phyloP scores from a whole-genome alignment of 2,113 vertebrate species.

The Naja naja region DNA sequence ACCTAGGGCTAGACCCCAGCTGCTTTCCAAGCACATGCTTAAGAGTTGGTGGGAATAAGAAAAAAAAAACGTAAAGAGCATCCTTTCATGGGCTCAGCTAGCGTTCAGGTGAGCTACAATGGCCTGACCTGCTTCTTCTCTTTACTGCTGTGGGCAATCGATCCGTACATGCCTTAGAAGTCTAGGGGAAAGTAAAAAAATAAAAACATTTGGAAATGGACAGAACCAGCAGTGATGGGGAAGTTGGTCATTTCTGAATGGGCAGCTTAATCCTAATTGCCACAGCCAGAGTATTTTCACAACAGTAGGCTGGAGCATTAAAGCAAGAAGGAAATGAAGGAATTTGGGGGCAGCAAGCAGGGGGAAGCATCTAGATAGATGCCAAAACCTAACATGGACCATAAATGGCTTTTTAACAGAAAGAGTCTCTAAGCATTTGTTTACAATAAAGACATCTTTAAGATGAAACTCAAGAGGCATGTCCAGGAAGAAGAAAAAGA shows the following conservation, averaged over 20 bases:
- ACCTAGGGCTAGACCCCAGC: slow-evolving; percentile 22
- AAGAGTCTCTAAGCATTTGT: not conserved
- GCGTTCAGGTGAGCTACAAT: slow-evolving; percentile 35
- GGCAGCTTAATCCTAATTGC: not conserved
- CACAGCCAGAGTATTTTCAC: not conserved
- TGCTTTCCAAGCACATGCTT: not conserved
- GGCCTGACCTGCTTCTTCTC: not conserved
- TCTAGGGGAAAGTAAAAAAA: not conserved
- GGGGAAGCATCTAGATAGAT: not conserved
- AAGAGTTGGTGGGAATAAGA: slow-evolving; percentile 18
- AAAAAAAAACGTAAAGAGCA: slow-evolving; percentile 12
- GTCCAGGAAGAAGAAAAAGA: not conserved
- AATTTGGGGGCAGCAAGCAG: too few relatives aligned
- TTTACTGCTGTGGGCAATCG: slow-evolving; percentile 1
- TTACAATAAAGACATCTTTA: not conserved
- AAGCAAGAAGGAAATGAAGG: not conserved
- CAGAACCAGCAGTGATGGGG: not conserved
- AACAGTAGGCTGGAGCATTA: not conserved
- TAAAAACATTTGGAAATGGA: not conserved
- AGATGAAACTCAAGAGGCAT: not conserved
- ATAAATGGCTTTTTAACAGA: not conserved
- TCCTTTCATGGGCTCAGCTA: slow-evolving; percentile 13
- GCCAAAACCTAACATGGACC: not conserved
- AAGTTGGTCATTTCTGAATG: not conserved
- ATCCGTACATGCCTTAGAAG: not conserved